A percentile compares a stretch with the other conserved stretches of the same genome.
phyloP scores from a whole-genome alignment of 1,140 invertebrate genomes.

The Mizuhopecten yessoensis region DNA sequence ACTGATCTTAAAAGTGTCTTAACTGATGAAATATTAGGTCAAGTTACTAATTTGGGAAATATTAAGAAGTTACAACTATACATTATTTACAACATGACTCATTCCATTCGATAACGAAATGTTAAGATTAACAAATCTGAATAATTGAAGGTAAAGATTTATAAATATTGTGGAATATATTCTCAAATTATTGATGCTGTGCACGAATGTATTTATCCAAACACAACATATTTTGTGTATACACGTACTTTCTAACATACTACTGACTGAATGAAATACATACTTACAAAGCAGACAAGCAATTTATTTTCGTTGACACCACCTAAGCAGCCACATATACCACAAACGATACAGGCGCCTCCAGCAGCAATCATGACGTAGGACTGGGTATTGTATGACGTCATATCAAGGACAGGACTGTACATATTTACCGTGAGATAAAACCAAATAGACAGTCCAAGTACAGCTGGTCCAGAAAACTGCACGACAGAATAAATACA shows the following conservation, averaged over 20 bases:
- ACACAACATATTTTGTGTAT: no score
- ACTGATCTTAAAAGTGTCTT: no score
- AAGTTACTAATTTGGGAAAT: neutral
- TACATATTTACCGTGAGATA: conserved; percentile 43
- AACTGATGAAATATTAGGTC: neutral
- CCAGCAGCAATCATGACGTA: conserved; percentile 44
- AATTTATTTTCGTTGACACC: conserved; percentile 41
- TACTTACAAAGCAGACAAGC: conserved; percentile 14
- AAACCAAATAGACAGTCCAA: conserved; percentile 47
- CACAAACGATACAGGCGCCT: neutral
- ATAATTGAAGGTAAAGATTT: no score
- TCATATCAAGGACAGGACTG: conserved; percentile 45
- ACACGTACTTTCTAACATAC: no score
- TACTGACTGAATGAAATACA: neutral
- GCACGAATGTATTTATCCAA: no score
- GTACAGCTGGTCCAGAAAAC: conserved; percentile 51
- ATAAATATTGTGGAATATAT: no score
- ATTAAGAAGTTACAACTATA: neutral
- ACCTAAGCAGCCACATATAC: conserved; percentile 43
- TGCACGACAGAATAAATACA: no score
- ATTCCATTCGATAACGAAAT: no score
- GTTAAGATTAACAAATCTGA: no score
- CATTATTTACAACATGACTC: no score
- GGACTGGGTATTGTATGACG: conserved; percentile 23
- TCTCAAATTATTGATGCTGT: no score